Evolutionary conservation across 2,113 vertebrate genomes (phyloP).

Genomic region (Ceuthmochares aereus): DNA sequence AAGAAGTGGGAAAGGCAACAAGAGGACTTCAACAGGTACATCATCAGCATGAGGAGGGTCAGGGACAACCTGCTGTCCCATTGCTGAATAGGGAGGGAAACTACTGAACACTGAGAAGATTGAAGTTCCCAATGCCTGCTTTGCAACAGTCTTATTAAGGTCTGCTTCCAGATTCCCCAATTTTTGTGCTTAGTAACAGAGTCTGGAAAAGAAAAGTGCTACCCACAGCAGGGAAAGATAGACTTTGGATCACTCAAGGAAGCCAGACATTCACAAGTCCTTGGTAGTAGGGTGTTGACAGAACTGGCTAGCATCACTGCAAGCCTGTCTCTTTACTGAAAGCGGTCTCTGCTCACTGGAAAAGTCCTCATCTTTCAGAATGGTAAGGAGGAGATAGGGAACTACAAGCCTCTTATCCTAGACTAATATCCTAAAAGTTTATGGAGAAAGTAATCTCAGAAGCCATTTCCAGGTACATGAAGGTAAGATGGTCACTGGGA

Average conservation of each 20-base stretch:
- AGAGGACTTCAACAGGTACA: not conserved
- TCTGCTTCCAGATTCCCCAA: not conserved
- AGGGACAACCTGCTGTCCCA: not conserved
- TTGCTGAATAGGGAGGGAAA: not conserved
- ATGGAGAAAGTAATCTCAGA: not conserved
- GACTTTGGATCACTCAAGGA: not conserved
- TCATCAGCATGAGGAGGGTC: not conserved
- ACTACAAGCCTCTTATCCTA: not conserved
- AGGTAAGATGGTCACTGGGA: not conserved
- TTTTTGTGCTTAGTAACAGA: not conserved
- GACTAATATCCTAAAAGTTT: not conserved
- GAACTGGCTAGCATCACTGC: not conserved
- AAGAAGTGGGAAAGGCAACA: not conserved
- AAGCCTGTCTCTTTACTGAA: not conserved
- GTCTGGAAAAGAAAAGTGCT: not conserved
- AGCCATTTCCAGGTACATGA: not conserved
- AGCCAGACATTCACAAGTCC: not conserved
- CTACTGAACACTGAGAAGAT: not conserved
- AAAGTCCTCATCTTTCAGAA: not conserved
- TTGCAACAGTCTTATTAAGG: not conserved
- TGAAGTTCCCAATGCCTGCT: not conserved
- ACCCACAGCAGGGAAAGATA: not conserved
- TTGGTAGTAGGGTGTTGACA: not conserved
- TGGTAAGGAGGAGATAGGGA: not conserved
- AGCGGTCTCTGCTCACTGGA: not conserved